Base-by-base conservation (phyloP, 2,888 invertebrate genomes). In the Drosophila infuscata region DNA sequence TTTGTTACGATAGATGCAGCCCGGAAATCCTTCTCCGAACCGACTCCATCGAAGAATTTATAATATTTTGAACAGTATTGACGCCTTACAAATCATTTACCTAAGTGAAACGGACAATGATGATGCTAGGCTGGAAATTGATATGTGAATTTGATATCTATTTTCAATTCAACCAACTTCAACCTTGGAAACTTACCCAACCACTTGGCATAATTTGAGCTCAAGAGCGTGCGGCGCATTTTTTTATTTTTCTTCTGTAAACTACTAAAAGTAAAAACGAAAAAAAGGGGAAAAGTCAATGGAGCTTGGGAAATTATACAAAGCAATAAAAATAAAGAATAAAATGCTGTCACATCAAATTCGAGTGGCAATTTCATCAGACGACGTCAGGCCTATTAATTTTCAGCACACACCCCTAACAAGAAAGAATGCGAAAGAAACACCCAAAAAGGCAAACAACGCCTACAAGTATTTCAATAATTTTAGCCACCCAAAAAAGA, bases 301-400 rank as follows among this genome's bases (percentile, higher is more conserved):
- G 51, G 43, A 25, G 62, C 33, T 62, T 20, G 63, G 68, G 54
- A 82, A 84, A 82, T 84, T 82, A 84, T 79, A 69, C 83, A 83
- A 86, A 67, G 56, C 77, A 63, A 85, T 77, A 74, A 88, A 77
- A 88, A 75, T 76, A 70, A 75, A 78, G 82, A 80, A 75, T 77
- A 71, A 89, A 85, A 89, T 74, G 82, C 89, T 86, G 85, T 87
- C 85, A 89, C 88, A 89, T 82, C 89, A 82, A 82, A 87, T 86
- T 89, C 77, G 72, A 89, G 88, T 82, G 85, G 89, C 87, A 79
- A 87, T 89, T 76, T 71, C 84, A 72, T 82, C 76, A 77, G 82
- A 64, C 70, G 60, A 64, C 63, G 58, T 56, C 69, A 58, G 46
- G 68, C 74, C 74, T 82, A 82, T 82, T 83, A 81, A 81, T 81